Conservation (phyloP, 1,140 invertebrate species). For the Ceratosolen solmsi region DNA sequence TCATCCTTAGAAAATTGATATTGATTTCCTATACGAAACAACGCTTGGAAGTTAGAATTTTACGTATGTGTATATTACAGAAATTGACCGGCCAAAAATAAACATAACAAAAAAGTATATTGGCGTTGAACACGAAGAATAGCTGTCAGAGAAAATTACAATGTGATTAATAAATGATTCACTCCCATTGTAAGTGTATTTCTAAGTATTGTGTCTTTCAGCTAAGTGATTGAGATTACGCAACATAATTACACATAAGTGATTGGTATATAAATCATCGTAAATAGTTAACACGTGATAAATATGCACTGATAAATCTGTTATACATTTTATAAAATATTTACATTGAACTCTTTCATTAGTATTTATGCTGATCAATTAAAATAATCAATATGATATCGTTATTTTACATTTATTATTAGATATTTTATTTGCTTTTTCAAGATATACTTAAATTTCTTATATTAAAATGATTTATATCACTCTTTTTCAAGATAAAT, state of each 20-base stretch:
- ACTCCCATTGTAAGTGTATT: background rate
- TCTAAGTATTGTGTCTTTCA: background rate
- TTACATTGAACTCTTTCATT: background rate
- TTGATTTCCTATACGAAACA: background rate
- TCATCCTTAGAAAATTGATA: too few species aligned
- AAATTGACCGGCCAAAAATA: background rate
- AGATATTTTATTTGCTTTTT: too few species aligned
- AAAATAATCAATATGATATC: too few species aligned
- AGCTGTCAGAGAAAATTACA: too few species aligned
- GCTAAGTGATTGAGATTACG: constrained; percentile 11
- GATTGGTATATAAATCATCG: background rate
- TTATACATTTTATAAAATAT: background rate
- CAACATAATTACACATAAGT: background rate
- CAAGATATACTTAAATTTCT: too few species aligned
- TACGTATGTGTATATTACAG: background rate
- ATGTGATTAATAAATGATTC: constrained; percentile 42
- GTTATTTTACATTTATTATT: too few species aligned
- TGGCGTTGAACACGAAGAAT: too few species aligned
- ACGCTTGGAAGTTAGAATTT: background rate
- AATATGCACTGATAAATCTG: background rate
- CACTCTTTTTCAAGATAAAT: background rate
- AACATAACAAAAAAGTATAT: background rate
- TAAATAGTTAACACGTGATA: background rate
- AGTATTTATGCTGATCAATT: too few species aligned
- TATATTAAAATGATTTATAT: too few species aligned